These are phyloP conservation scores for Zele albiditarsus DNA, from an alignment of 2,888 invertebrate genomes.

Conservation along the genomic window DNA sequence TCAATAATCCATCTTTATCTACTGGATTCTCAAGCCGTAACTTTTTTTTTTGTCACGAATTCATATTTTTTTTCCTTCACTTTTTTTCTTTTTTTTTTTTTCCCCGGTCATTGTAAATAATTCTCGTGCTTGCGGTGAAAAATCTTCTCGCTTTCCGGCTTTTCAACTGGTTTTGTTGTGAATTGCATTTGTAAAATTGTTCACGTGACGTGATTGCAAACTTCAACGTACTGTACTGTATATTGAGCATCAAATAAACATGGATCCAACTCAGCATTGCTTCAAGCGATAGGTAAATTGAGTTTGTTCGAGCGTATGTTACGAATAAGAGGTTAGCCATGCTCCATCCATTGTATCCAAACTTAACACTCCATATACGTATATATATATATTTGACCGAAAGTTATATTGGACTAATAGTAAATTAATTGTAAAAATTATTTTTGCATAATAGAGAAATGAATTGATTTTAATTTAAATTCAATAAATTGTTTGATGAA, in stretches of 20 bases:
- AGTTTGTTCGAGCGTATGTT: conserved; percentile 29
- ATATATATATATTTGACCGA: not conserved
- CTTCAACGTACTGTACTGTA: not conserved
- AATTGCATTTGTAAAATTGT: not conserved
- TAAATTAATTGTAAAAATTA: no score
- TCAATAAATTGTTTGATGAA: not conserved
- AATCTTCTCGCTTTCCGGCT: conserved; percentile 20
- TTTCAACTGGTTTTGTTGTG: conserved; percentile 8
- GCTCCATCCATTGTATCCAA: conserved; percentile 38
- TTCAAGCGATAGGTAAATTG: not conserved
- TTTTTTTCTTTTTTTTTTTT: not conserved
- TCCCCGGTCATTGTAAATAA: conserved; percentile 45
- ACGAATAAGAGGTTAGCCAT: conserved; percentile 52
- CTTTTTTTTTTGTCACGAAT: conserved; percentile 26
- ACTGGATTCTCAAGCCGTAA: conserved; percentile 35
- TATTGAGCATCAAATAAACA: conserved; percentile 1
- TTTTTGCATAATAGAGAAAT: no score
- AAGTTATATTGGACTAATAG: no score
- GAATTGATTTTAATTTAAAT: not conserved
- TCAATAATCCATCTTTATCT: conserved; percentile 41
- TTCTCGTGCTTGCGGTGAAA: conserved; percentile 36
- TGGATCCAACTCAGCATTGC: not conserved
- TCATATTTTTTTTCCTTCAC: not conserved
- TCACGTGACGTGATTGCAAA: not conserved
- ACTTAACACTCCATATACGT: conserved; percentile 16